phyloP scores from a whole-genome alignment of 2,113 vertebrate species.

The Plectropomus leopardus region DNA sequence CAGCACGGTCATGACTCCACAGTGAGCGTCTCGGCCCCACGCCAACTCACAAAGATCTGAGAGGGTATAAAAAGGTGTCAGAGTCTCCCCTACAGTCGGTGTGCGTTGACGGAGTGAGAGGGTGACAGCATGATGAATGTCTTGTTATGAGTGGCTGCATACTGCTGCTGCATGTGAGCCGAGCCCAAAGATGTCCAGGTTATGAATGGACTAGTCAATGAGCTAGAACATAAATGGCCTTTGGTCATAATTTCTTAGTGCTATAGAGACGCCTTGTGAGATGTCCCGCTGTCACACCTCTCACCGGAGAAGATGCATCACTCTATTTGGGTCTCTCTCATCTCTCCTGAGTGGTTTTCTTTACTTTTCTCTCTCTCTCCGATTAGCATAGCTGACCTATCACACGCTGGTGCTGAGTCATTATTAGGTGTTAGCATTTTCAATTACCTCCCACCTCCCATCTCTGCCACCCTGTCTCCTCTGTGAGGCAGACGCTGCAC shows the following conservation, averaged over 20 bases:
- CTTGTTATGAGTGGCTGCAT: constrained; percentile 40
- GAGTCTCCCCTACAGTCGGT: constrained; percentile 25
- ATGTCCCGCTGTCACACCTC: constrained; percentile 51
- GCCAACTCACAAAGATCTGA: constrained; percentile 40
- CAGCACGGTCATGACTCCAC: constrained; percentile 19
- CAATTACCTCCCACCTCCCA: constrained; percentile 70
- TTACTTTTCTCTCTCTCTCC: not conserved
- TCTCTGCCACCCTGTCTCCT: constrained; percentile 58
- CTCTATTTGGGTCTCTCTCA: constrained; percentile 25
- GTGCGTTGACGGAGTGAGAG: constrained; percentile 42
- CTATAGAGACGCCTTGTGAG: constrained; percentile 39
- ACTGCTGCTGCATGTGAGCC: constrained; percentile 46
- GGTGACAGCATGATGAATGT: constrained; percentile 73
- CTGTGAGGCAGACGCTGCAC: constrained; percentile 74
- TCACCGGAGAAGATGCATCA: constrained; percentile 57
- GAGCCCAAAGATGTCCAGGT: constrained; percentile 61
- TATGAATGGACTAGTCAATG: constrained; percentile 73
- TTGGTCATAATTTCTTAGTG: constrained; percentile 61
- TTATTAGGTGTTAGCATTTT: constrained; percentile 78
- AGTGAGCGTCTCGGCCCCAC: not conserved
- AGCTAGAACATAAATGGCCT: constrained; percentile 69
- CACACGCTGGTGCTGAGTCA: constrained; percentile 72
- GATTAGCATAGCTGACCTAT: constrained; percentile 74
- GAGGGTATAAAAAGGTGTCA: constrained; percentile 43
- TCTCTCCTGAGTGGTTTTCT: not conserved